Evolutionary conservation across 2,888 invertebrate species (phyloP).

Genomic region (Lydus trimaculatus): DNA sequence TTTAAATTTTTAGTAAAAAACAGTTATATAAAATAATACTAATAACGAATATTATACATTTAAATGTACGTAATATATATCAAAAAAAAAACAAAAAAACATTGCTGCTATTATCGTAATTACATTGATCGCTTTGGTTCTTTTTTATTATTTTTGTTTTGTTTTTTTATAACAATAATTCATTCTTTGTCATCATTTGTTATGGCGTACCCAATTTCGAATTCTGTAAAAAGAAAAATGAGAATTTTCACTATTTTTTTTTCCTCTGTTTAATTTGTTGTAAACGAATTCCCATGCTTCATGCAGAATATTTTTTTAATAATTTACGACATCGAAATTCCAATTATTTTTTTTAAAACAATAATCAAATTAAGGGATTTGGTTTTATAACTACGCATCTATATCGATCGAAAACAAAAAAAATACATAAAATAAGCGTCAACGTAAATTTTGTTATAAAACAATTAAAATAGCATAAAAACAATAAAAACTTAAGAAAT

Average conservation of each 20-base stretch:
- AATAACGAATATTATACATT: constrained; percentile 10
- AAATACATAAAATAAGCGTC: constrained; percentile 7
- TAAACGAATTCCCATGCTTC: constrained; percentile 18
- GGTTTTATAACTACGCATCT: too few species aligned
- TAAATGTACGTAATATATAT: constrained; percentile 10
- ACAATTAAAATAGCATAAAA: not conserved
- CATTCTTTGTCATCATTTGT: constrained; percentile 42
- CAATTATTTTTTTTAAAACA: too few species aligned
- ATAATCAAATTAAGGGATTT: too few species aligned
- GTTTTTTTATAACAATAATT: constrained; percentile 42
- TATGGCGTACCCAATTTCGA: constrained; percentile 47
- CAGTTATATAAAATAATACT: constrained; percentile 7
- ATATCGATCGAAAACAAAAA: constrained; percentile 4
- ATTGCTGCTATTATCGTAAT: not conserved
- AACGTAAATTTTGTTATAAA: not conserved
- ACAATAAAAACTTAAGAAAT: too few species aligned
- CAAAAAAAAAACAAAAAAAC: not conserved
- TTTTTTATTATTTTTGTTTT: constrained; percentile 5
- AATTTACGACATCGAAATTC: too few species aligned
- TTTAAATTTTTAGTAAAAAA: constrained; percentile 10
- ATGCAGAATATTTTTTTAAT: constrained; percentile 9
- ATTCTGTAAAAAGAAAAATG: constrained; percentile 43
- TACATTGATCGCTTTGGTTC: not conserved
- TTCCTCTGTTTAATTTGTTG: too few species aligned
- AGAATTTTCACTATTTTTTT: constrained; percentile 18